Evolutionary conservation across 2,113 vertebrate genomes (phyloP).

Genomic region (Burhinus oedicnemus): DNA sequence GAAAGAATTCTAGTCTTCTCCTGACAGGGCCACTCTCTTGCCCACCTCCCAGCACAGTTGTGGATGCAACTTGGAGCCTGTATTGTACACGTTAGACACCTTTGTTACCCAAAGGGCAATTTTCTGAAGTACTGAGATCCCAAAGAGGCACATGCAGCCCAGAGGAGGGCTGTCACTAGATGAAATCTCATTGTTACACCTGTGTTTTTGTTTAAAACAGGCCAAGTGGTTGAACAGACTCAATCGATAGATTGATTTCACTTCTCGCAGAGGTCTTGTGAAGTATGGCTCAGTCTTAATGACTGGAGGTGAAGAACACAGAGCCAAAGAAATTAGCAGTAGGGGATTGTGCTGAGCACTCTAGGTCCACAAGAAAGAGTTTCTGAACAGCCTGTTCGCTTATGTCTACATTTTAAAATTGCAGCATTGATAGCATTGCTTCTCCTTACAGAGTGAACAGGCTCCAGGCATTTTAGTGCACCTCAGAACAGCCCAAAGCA

Average conservation of each 20-base stretch:
- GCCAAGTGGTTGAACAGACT: background rate
- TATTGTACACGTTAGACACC: fast-evolving
- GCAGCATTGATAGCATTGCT: background rate
- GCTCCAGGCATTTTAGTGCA: background rate
- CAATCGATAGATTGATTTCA: background rate
- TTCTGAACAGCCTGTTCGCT: background rate
- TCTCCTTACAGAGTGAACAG: background rate
- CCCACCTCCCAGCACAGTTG: background rate
- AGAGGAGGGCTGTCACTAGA: background rate
- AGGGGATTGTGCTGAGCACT: background rate
- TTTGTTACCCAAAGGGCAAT: background rate
- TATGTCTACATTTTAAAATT: background rate
- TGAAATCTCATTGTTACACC: background rate
- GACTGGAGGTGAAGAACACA: background rate
- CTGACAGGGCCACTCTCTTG: background rate
- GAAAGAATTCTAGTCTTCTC: background rate
- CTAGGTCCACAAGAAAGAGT: background rate
- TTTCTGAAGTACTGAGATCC: background rate
- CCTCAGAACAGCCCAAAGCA: background rate
- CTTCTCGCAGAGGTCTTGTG: background rate
- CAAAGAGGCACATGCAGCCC: background rate
- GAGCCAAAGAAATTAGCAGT: background rate
- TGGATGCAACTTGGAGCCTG: background rate
- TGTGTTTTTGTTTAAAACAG: background rate
- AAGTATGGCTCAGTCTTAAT: background rate